Percentiles rank a stretch among this genome's conserved stretches.
Conservation (phyloP, 2,888 invertebrate genomes). For the Standfussiana lucernea region DNA sequence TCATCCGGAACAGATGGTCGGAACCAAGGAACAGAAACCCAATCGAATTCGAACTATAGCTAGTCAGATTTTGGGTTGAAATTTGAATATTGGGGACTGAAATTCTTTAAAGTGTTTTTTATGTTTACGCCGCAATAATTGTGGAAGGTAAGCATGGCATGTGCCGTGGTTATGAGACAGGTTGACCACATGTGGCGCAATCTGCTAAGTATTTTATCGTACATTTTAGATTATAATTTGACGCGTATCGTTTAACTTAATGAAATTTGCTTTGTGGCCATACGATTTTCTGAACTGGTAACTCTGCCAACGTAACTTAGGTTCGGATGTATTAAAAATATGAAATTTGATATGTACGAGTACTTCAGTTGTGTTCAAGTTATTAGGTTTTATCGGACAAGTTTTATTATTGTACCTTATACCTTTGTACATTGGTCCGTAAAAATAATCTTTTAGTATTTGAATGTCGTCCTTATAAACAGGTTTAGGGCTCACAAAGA, state of each 20-base stretch:
- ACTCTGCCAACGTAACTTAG: conserved; percentile 55
- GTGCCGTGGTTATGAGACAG: conserved; percentile 89
- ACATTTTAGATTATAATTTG: conserved; percentile 85
- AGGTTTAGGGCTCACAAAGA: conserved; percentile 33
- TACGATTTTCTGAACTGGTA: conserved; percentile 63
- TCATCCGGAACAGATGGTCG: conserved; percentile 89
- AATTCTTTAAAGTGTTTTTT: conserved; percentile 81
- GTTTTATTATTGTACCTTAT: conserved; percentile 48
- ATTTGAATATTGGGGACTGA: conserved; percentile 40
- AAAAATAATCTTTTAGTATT: conserved; percentile 61
- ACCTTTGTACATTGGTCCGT: conserved; percentile 42
- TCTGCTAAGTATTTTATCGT: conserved; percentile 86
- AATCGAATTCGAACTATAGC: conserved; percentile 65
- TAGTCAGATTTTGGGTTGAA: conserved; percentile 35
- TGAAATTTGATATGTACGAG: conserved; percentile 61
- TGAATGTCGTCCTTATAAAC: conserved; percentile 46
- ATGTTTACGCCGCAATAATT: conserved; percentile 83
- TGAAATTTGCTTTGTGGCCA: conserved; percentile 79
- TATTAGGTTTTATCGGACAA: conserved; percentile 57
- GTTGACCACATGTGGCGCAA: conserved; percentile 90
- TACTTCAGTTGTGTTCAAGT: conserved; percentile 50
- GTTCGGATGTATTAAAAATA: conserved; percentile 57
- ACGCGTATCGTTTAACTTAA: conserved; percentile 81
- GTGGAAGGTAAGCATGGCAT: conserved; percentile 88
- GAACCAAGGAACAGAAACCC: conserved; percentile 64